Base-by-base conservation (phyloP, 2,113 vertebrate species). In the Malurus cyaneus region DNA sequence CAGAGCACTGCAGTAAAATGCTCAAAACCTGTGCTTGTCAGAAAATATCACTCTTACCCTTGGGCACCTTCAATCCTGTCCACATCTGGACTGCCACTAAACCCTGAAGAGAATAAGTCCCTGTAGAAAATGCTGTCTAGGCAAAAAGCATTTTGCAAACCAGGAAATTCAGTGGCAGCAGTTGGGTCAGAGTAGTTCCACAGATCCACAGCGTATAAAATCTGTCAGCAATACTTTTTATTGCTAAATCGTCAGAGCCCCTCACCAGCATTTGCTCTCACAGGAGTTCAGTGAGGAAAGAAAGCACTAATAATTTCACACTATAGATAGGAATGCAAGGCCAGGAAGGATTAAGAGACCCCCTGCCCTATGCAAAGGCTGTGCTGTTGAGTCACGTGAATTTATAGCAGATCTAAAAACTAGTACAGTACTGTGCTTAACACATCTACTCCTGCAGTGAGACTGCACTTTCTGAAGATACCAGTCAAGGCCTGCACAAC, bases 11-110 rank as follows among this genome's bases (percentile, higher is more conserved):
- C 92, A 93, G 86, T 92, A 80, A 94, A 96, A 83, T 1, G 52
- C 50, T 89, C 67, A 94, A 85, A 95, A 93, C 26, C 76, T 67
- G 49, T 64, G 44, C 62, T 67, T 60, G 65, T 90, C 71, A 67
- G 92, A 90, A 97, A 96, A 90, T 60, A 93, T n/a, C 76, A 84
- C 65, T 86, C 52, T 78, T 93, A 92, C 88, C 90, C 90, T 86
- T 67, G 92, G 71, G 94, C 90, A 81, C 42, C 49, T 88, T 93
- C 82, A 88, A 11, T 94, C 25, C 54, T 83, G 36, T 56, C 64
- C 60, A 71, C 50, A 86, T 73, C 69, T 80, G 53, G 60, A 47
- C 49, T 95, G 79, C 72, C n/a, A 78, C n/a, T 72, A 85, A 88
- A 86, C 67, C 59, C 39, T 64, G 74, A 78, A 59, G 66, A 93